A percentile compares a stretch with the other conserved stretches of the same genome.
Conservation (phyloP, 2,888 invertebrate species). For the Ceramica pisi region DNA sequence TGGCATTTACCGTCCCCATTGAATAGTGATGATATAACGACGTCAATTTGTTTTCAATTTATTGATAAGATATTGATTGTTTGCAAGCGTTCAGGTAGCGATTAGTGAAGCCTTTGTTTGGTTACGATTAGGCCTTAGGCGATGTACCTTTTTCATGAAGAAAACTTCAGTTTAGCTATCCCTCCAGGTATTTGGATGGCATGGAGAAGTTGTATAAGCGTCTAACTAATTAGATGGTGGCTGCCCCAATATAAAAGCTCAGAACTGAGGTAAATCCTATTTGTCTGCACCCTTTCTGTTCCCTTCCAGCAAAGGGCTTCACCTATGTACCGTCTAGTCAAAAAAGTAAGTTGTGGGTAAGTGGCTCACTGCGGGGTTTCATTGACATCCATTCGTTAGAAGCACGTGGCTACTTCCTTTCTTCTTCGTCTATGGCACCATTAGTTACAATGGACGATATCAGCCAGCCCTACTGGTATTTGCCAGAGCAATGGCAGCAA, state of each 20-base stretch:
- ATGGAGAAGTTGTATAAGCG: neutral
- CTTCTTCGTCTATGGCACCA: neutral
- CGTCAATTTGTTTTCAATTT: too few species aligned
- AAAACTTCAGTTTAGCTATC: too few species aligned
- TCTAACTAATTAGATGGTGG: neutral
- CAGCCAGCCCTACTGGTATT: conserved; percentile 70
- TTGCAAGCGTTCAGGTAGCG: neutral
- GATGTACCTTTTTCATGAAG: too few species aligned
- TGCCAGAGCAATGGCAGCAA: conserved; percentile 75
- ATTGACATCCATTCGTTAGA: neutral
- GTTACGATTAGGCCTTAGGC: too few species aligned
- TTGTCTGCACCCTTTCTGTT: neutral
- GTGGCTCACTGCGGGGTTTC: neutral
- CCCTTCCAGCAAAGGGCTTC: neutral
- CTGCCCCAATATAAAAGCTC: neutral
- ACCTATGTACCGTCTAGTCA: neutral
- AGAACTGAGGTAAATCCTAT: neutral
- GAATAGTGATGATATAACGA: too few species aligned
- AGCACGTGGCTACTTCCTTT: neutral
- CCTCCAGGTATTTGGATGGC: neutral
- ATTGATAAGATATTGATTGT: too few species aligned
- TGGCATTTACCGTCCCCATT: neutral
- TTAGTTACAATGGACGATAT: conserved; percentile 12
- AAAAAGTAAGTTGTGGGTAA: too few species aligned
- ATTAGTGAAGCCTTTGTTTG: neutral